Percentiles rank a stretch among this genome's conserved stretches.
These are phyloP conservation scores for Zaprionus lineosus DNA, from an alignment of 2,888 invertebrate genomes.

Conservation along the genomic window DNA sequence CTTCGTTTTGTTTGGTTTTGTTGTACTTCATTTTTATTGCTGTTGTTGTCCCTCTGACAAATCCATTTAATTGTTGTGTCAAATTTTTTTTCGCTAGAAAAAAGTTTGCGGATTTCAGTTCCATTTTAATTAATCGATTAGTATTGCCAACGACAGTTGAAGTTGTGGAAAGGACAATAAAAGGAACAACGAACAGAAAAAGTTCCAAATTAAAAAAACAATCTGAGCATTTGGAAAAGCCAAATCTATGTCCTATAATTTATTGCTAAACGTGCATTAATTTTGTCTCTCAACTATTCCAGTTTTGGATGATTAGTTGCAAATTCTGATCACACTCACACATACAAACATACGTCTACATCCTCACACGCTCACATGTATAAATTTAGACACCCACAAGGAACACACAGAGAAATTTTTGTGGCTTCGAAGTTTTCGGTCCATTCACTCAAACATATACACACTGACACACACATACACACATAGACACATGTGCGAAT, in stretches of 20 bases:
- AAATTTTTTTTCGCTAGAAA: slow-evolving; percentile 25
- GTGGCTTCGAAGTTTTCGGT: slow-evolving; percentile 20
- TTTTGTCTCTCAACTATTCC: slow-evolving; percentile 8
- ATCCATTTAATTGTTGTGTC: slow-evolving; percentile 47
- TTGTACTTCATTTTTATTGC: too few species aligned
- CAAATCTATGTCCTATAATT: neutral
- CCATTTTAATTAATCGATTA: slow-evolving; percentile 60
- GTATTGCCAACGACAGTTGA: slow-evolving; percentile 47
- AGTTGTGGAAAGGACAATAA: slow-evolving; percentile 18
- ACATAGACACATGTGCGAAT: too few species aligned
- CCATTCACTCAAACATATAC: too few species aligned
- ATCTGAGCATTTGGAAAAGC: too few species aligned
- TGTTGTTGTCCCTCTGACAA: slow-evolving; percentile 20
- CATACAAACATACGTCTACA: neutral
- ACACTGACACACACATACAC: too few species aligned
- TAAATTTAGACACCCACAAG: too few species aligned
- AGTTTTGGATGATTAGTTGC: slow-evolving; percentile 36
- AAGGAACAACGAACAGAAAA: slow-evolving; percentile 1
- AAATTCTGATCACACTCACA: slow-evolving; percentile 10
- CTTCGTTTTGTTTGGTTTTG: slow-evolving; percentile 23
- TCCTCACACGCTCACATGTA: neutral
- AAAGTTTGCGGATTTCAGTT: slow-evolving; percentile 13
- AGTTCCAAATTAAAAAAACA: too few species aligned
- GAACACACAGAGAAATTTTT: slow-evolving; percentile 19
- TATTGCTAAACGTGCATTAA: slow-evolving; percentile 22